These are phyloP conservation scores for Xestia sexstrigata DNA, from an alignment of 2,888 invertebrate genomes.

Conservation along the genomic window DNA sequence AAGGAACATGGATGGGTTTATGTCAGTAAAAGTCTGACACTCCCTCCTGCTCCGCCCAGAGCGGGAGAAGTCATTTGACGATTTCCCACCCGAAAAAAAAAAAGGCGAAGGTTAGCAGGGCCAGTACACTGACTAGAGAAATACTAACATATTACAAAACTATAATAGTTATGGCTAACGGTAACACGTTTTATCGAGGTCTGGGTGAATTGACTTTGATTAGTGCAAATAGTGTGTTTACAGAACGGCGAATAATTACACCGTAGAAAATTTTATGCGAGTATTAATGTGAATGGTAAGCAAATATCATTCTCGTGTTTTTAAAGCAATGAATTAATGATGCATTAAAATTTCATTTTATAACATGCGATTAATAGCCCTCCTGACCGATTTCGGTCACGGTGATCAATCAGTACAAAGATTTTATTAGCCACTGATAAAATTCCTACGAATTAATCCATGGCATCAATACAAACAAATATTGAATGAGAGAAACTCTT, in stretches of 20 bases:
- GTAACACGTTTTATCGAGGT: conserved; percentile 4
- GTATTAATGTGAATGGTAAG: not conserved
- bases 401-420: not conserved
- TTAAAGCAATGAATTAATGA: not conserved
- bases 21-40: too few species aligned
- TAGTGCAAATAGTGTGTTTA: not conserved
- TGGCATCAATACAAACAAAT: too few species aligned
- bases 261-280: not conserved
- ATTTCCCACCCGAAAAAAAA: too few species aligned
- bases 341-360: not conserved
- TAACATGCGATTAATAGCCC: not conserved
- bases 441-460: too few species aligned
- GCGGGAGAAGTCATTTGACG: too few species aligned
- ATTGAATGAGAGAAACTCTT: too few species aligned
- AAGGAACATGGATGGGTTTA: too few species aligned
- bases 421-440: too few species aligned
- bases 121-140: conserved; percentile 1
- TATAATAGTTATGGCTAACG: not conserved
- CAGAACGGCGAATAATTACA: not conserved
- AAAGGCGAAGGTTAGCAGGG: conserved; percentile 13
- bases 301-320: not conserved
- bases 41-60: too few species aligned
- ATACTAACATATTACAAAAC: conserved; percentile 4
- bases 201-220: conserved; percentile 8
- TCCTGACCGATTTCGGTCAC: not conserved